phyloP scores from a whole-genome alignment of 1,140 invertebrate species.

The Whitmania pigra region DNA sequence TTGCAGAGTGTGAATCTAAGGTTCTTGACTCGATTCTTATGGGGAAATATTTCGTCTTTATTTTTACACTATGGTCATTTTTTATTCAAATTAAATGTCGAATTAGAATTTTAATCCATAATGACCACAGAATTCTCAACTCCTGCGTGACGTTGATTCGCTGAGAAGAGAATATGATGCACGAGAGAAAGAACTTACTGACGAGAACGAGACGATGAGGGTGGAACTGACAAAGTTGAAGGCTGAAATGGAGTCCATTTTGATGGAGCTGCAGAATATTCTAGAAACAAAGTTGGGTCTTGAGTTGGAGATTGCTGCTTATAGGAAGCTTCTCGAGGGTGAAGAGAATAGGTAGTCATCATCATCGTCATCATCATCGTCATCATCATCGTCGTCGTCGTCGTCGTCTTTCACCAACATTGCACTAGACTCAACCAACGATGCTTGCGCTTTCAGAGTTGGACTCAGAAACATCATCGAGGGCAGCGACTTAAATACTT shows the following conservation, averaged over 20 bases:
- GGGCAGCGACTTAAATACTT: neutral
- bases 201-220: slow-evolving; percentile 16
- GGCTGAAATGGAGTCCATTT: slow-evolving; percentile 24
- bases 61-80: too few species aligned
- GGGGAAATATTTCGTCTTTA: neutral
- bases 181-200: slow-evolving; percentile 19
- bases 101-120: too few species aligned
- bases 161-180: slow-evolving; percentile 22
- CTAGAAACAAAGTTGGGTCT: slow-evolving; percentile 25
- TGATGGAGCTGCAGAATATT: slow-evolving; percentile 23
- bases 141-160: slow-evolving; percentile 20
- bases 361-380: too few species aligned
- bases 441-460: neutral
- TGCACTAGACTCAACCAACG: neutral
- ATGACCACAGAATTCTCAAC: slow-evolving; percentile 17
- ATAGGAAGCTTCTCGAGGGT: slow-evolving; percentile 26
- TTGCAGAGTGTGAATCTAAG: slow-evolving; percentile 37
- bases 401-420: neutral
- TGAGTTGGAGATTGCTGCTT: slow-evolving; percentile 27
- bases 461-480: neutral
- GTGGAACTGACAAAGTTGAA: slow-evolving; percentile 18
- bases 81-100: too few species aligned
- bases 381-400: too few species aligned
- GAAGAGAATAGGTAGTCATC: slow-evolving; percentile 27
- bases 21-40: slow-evolving; percentile 25